phyloP scores from a whole-genome alignment of 2,888 invertebrate genomes.

The Oscheius myriophilus region DNA sequence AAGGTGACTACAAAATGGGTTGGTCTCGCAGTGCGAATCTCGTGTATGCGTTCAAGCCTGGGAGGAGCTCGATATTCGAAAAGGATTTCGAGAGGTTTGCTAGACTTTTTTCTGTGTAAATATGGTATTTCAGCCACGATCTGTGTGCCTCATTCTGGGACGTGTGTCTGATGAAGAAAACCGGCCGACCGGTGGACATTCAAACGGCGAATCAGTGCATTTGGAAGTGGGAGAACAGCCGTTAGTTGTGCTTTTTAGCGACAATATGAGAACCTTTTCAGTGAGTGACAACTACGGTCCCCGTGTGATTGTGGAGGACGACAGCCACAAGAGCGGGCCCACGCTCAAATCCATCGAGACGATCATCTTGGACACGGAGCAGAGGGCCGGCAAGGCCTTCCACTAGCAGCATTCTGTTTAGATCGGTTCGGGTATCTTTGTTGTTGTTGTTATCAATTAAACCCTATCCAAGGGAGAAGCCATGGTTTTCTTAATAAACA shows the following conservation, averaged over 20 bases:
- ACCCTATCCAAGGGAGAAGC: too few relatives aligned
- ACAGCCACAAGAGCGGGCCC: constrained; percentile 21
- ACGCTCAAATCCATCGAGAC: constrained; percentile 13
- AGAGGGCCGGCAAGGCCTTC: background rate
- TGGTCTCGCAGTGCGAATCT: constrained; percentile 37
- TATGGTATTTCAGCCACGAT: background rate
- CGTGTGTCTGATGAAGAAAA: constrained; percentile 31
- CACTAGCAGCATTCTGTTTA: background rate
- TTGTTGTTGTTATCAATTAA: too few relatives aligned
- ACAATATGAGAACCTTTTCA: constrained; percentile 1
- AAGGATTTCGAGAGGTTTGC: constrained; percentile 31
- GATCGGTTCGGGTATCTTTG: too few relatives aligned
- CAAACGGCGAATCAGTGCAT: constrained; percentile 14
- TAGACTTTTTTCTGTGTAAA: background rate
- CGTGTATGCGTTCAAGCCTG: constrained; percentile 29
- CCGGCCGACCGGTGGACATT: constrained; percentile 7
- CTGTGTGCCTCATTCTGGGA: constrained; percentile 45
- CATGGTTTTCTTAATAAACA: too few relatives aligned
- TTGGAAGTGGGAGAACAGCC: constrained; percentile 29
- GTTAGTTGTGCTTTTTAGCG: constrained; percentile 4
- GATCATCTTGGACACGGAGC: constrained; percentile 3
- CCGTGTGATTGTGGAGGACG: constrained; percentile 22
- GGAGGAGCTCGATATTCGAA: constrained; percentile 31
- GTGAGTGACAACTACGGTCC: constrained; percentile 28
- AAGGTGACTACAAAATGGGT: constrained; percentile 39